These are phyloP conservation scores for Epizoanthus stellaris DNA, from an alignment of 92 coral and sea anemone species.

Conservation along the genomic window DNA sequence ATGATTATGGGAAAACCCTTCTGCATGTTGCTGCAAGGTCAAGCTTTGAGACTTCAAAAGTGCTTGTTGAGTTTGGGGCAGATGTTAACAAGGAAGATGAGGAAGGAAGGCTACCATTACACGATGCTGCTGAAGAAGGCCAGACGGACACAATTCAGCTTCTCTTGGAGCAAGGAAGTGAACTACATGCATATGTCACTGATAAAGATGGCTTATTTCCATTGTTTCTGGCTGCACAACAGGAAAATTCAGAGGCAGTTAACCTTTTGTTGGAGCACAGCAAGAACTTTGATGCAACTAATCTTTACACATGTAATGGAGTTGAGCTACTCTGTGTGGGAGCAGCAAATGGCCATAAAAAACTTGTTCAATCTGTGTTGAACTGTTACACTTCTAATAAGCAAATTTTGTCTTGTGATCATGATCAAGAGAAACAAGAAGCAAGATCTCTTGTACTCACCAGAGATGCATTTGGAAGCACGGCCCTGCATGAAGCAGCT, in stretches of 20 bases:
- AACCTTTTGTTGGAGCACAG: background rate
- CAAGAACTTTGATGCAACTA: background rate
- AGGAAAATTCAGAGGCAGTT: background rate
- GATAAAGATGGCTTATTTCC: background rate
- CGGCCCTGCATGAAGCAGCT: background rate
- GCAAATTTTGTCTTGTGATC: background rate
- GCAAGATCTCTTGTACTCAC: too few species aligned
- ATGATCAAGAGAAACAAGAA: too few species aligned
- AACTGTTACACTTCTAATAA: background rate
- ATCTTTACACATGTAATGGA: background rate
- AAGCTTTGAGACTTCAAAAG: constrained; percentile 14
- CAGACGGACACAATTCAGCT: background rate
- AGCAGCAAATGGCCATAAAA: background rate
- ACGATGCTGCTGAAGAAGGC: background rate
- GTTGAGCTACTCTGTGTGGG: background rate
- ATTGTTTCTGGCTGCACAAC: background rate
- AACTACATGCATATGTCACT: background rate
- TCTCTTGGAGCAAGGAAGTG: background rate
- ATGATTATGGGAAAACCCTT: background rate
- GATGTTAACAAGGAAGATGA: constrained; percentile 26
- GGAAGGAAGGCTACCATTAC: constrained; percentile 1
- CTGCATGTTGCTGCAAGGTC: constrained; percentile 6
- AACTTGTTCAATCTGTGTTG: background rate
- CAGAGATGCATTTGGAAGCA: too few species aligned
- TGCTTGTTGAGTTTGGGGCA: constrained; percentile 26